phyloP scores from a whole-genome alignment of 2,113 vertebrate species.

The Ancistrus triradiatus region DNA sequence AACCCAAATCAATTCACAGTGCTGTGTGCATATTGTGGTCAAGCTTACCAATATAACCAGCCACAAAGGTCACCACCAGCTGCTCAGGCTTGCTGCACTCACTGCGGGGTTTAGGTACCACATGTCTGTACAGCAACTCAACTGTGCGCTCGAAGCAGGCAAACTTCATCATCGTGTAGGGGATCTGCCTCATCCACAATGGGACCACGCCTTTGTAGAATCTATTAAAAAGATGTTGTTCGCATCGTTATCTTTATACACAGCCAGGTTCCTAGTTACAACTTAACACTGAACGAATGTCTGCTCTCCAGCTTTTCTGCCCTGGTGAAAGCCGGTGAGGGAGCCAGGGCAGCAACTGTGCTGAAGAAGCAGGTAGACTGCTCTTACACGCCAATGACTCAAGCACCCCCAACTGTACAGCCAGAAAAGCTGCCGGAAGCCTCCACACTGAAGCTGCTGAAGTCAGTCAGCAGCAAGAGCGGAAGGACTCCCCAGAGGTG shows the following conservation, averaged over 20 bases:
- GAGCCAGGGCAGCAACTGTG: constrained; percentile 43
- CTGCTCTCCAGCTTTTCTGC: constrained; percentile 71
- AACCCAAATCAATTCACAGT: neutral
- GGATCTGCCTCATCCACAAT: constrained; percentile 98
- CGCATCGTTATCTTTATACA: neutral
- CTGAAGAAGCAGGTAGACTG: constrained; percentile 76
- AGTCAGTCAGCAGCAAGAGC: constrained; percentile 68
- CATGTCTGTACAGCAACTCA: constrained; percentile 88
- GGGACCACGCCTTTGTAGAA: constrained; percentile 98
- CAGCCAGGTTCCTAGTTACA: too few species aligned
- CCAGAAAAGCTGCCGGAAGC: constrained; percentile 75
- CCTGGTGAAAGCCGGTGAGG: constrained; percentile 48
- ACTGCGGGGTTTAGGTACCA: constrained; percentile 91
- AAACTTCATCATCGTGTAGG: constrained; percentile 99
- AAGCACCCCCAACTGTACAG: constrained; percentile 86
- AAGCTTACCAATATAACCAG: constrained; percentile 93
- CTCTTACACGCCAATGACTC: constrained; percentile 90
- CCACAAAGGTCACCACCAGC: constrained; percentile 91
- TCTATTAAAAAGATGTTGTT: constrained; percentile 54
- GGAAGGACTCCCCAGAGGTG: constrained; percentile 78
- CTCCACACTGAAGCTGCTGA: constrained; percentile 67
- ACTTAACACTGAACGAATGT: constrained; percentile 55
- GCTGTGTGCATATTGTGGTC: neutral
- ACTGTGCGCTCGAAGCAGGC: constrained; percentile 98
- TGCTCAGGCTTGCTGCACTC: constrained; percentile 91